Base-by-base conservation (phyloP, 2,797 vertebrate species). In the Bradypodion ventrale region DNA sequence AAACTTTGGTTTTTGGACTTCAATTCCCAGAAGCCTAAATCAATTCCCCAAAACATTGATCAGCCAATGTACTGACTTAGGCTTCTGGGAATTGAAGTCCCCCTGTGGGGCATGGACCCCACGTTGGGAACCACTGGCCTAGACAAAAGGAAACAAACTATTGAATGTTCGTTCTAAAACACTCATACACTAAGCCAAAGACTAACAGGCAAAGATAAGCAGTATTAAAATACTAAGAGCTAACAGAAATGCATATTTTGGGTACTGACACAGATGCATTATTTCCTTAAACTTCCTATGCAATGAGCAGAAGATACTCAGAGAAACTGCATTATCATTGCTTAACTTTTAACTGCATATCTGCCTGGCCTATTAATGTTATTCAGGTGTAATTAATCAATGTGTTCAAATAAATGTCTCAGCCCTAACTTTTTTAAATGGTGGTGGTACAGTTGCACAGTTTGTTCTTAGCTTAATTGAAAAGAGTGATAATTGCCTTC, bases 401-500 rank as follows among this genome's bases (percentile, higher is more conserved):
- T 25, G 16, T 78, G 9, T 66, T 62, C 10, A 85, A 75, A 68
- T 40, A 37, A 75, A 75, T 69, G 37, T 8, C 7, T 75, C 19
- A 4, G 21, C 9, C 59, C 9, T 1, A 9, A 46, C 3, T 25
- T 2, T 7, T 23, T 5, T 21, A 9, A 27, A 6, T 10, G 25
- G 35, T 29, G 37, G 70, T 46, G 63, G n/a, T 68, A 68, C 10
- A 56, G 68, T 59, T 80, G 46, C 46, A 70, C 69, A 23, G 62
- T 75, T 56, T 80, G 21, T 69, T 49, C 37, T 44, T 79, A 44
- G 46, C 46, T 44, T 44, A 85, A 59, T 19, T 74, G 60, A 42
- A 85, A 42, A 75, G 46, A 29, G 70, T 44, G 78, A 66, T 75
- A 81, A 85, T 75, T 85, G 63, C 77, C 27, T 75, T 29, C 46